Evolutionary conservation across 2,888 invertebrate genomes (phyloP).

Genomic region (Tholera decimalis): DNA sequence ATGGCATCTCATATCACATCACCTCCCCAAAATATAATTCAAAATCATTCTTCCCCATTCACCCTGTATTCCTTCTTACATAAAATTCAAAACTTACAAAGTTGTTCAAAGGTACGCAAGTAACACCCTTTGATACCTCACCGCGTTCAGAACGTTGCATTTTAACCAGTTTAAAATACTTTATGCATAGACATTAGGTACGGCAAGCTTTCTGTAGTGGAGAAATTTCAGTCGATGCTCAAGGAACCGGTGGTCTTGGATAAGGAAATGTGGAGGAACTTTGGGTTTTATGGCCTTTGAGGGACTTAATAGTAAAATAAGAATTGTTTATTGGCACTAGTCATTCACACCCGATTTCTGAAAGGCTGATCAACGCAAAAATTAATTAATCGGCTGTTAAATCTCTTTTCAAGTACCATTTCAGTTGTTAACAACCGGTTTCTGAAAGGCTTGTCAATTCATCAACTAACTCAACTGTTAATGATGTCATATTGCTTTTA

Average conservation of each 20-base stretch:
- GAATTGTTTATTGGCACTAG: too few relatives aligned
- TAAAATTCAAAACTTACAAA: slow-evolving; percentile 63
- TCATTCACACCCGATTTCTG: too few relatives aligned
- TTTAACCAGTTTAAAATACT: slow-evolving; percentile 90
- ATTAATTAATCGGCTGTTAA: too few relatives aligned
- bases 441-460: too few relatives aligned
- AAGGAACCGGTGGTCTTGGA: slow-evolving; percentile 50
- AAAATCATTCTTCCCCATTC: neutral
- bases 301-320: too few relatives aligned
- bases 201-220: slow-evolving; percentile 77
- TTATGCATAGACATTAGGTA: slow-evolving; percentile 91
- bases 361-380: too few relatives aligned
- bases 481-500: too few relatives aligned
- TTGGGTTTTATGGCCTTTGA: slow-evolving; percentile 1
- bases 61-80: neutral
- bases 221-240: slow-evolving; percentile 71
- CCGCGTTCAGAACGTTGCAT: slow-evolving; percentile 83
- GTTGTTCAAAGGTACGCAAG: slow-evolving; percentile 78
- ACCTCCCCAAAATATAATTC: neutral
- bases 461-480: too few relatives aligned
- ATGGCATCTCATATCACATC: too few relatives aligned
- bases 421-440: too few relatives aligned
- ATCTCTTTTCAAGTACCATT: too few relatives aligned
- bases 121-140: slow-evolving; percentile 78
- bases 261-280: slow-evolving; percentile 27